phyloP scores from a whole-genome alignment of 2,888 invertebrate genomes.

The Chydorus sphaericus region DNA sequence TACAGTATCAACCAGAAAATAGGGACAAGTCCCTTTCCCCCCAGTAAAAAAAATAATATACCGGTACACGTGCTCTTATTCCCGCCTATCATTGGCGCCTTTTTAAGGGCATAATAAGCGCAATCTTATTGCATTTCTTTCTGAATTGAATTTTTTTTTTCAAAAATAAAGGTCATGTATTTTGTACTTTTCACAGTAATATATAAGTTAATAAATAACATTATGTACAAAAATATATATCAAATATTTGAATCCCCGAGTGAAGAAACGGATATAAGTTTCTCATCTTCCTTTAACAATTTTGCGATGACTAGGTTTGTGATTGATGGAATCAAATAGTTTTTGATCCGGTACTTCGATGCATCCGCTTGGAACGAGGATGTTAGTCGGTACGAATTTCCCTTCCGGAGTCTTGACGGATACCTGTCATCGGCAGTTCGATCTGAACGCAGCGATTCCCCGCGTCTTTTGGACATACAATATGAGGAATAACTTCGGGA shows the following conservation, averaged over 20 bases:
- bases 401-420: neutral
- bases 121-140: too few species aligned
- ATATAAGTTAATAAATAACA: too few species aligned
- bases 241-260: neutral
- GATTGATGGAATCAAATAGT: too few species aligned
- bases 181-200: neutral
- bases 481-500: neutral
- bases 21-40: too few species aligned
- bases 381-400: neutral
- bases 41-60: too few species aligned
- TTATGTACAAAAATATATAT: too few species aligned
- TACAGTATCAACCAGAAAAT: too few species aligned
- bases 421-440: neutral
- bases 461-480: neutral
- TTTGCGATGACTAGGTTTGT: neutral
- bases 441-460: neutral
- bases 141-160: too few species aligned
- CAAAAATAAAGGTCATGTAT: neutral
- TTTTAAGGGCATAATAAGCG: too few species aligned
- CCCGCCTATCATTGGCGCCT: too few species aligned
- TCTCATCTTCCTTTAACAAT: neutral
- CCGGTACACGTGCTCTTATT: too few species aligned
- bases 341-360: too few species aligned
- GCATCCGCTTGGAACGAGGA: neutral
- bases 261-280: neutral